Conservation (phyloP, 2,888 invertebrate genomes). For the Stictocephala bisonia region DNA sequence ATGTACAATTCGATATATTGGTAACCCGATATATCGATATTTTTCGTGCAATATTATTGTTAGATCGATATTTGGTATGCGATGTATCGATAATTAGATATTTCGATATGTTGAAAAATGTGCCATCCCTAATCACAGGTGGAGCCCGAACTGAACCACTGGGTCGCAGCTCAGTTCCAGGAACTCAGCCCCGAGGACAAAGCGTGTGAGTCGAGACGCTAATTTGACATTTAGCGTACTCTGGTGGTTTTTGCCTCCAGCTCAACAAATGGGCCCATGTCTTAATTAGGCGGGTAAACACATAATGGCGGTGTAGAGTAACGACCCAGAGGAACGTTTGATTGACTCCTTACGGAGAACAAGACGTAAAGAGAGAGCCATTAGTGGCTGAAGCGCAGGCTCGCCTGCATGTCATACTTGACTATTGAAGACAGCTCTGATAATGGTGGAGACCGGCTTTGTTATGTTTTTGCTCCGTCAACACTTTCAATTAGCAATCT, state of each 20-base stretch:
- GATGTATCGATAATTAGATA: too few relatives aligned
- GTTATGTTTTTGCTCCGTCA: too few relatives aligned
- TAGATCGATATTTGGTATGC: too few relatives aligned
- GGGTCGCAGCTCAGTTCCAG: slow-evolving; percentile 1
- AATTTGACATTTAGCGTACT: slow-evolving; percentile 15
- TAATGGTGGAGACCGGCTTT: too few relatives aligned
- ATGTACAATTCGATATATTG: too few relatives aligned
- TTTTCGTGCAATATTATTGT: too few relatives aligned
- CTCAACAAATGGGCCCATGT: slow-evolving; percentile 21
- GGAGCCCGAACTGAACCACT: too few relatives aligned
- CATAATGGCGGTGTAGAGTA: slow-evolving; percentile 15
- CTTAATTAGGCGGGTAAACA: slow-evolving; percentile 29
- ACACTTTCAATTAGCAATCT: too few relatives aligned
- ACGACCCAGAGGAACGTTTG: not conserved
- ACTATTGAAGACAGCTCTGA: not conserved
- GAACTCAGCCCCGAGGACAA: slow-evolving; percentile 18
- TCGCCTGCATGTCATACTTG: not conserved
- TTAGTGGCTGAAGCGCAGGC: not conserved
- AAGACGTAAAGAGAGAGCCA: slow-evolving; percentile 10
- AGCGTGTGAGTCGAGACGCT: slow-evolving; percentile 30
- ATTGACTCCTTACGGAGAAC: slow-evolving; percentile 11
- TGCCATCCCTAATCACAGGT: too few relatives aligned
- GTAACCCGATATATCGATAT: too few relatives aligned
- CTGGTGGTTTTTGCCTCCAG: slow-evolving; percentile 20
- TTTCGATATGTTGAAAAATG: too few relatives aligned